A percentile compares a stretch with the other conserved stretches of the same genome.
phyloP scores from a whole-genome alignment of 2,113 vertebrate species.

The Xyliphius kryptos region DNA sequence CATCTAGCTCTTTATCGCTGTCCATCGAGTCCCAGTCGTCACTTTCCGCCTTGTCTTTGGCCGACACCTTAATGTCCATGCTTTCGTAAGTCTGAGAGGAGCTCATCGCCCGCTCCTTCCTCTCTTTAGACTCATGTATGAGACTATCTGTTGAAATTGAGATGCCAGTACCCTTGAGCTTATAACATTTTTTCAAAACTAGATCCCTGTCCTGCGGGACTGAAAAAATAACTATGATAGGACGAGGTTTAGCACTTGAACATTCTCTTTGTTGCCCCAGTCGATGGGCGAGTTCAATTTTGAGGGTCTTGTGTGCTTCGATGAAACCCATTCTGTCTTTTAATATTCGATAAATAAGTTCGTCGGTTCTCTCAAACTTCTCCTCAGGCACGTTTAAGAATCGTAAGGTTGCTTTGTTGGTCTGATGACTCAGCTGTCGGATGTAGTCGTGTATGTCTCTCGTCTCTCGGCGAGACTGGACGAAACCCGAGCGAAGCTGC shows the following conservation, averaged over 20 bases:
- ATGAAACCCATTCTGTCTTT: conserved; percentile 90
- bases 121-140: conserved; percentile 79
- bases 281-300: conserved; percentile 90
- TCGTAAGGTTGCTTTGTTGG: conserved; percentile 82
- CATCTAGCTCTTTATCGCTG: conserved; percentile 86
- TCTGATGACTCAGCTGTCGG: conserved; percentile 83
- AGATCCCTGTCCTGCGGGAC: conserved; percentile 87
- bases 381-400: conserved; percentile 95
- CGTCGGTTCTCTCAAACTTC: conserved; percentile 77
- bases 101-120: conserved; percentile 79
- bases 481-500: conserved; percentile 89
- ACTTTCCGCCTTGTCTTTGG: conserved; percentile 74
- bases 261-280: conserved; percentile 92
- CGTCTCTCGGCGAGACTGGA: conserved; percentile 93
- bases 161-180: conserved; percentile 93
- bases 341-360: conserved; percentile 80
- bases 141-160: conserved; percentile 89
- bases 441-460: conserved; percentile 97
- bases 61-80: conserved; percentile 87
- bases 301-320: conserved; percentile 78
- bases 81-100: conserved; percentile 96
- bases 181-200: conserved; percentile 96
- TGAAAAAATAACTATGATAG: conserved; percentile 92
- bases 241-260: conserved; percentile 89
- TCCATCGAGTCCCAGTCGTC: conserved; percentile 85